Percentiles rank a stretch among this genome's conserved stretches.
phyloP scores from a whole-genome alignment of 2,797 vertebrate genomes.

The Chanos chanos region DNA sequence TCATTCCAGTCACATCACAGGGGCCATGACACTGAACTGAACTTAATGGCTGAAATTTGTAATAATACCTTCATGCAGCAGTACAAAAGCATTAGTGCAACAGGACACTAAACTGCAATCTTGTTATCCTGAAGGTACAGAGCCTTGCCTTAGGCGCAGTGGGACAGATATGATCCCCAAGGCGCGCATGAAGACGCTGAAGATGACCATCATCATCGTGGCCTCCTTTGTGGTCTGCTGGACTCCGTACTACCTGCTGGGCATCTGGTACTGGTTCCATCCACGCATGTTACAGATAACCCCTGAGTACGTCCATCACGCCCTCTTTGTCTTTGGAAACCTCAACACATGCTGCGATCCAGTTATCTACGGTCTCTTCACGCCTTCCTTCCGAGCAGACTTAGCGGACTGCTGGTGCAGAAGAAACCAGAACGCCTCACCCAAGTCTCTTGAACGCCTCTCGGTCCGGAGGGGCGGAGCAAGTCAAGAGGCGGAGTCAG shows the following conservation, averaged over 20 bases:
- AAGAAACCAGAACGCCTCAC: slow-evolving; percentile 29
- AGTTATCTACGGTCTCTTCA: slow-evolving; percentile 85
- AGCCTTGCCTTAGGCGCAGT: slow-evolving; percentile 69
- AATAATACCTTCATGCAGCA: too few species aligned
- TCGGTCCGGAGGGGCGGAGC: slow-evolving; percentile 37
- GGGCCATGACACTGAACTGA: too few species aligned
- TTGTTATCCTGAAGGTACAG: slow-evolving; percentile 44
- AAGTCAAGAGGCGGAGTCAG: slow-evolving; percentile 59
- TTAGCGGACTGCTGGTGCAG: slow-evolving; percentile 46
- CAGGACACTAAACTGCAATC: neutral
- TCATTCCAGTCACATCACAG: too few species aligned
- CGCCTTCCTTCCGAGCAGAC: slow-evolving; percentile 52
- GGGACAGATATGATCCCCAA: slow-evolving; percentile 89
- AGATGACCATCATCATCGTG: slow-evolving; percentile 93
- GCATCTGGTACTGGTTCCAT: slow-evolving; percentile 97
- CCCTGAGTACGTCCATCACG: slow-evolving; percentile 76
- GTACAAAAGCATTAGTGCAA: neutral
- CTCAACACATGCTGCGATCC: slow-evolving; percentile 91
- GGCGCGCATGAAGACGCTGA: slow-evolving; percentile 85
- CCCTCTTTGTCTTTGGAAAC: slow-evolving; percentile 91
- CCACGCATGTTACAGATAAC: slow-evolving; percentile 78
- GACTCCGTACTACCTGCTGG: slow-evolving; percentile 93
- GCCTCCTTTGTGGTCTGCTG: slow-evolving; percentile 90
- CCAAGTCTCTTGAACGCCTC: slow-evolving; percentile 49
- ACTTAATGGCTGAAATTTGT: too few species aligned